phyloP scores from a whole-genome alignment of 2,888 invertebrate species.

The Nomada ferruginata region DNA sequence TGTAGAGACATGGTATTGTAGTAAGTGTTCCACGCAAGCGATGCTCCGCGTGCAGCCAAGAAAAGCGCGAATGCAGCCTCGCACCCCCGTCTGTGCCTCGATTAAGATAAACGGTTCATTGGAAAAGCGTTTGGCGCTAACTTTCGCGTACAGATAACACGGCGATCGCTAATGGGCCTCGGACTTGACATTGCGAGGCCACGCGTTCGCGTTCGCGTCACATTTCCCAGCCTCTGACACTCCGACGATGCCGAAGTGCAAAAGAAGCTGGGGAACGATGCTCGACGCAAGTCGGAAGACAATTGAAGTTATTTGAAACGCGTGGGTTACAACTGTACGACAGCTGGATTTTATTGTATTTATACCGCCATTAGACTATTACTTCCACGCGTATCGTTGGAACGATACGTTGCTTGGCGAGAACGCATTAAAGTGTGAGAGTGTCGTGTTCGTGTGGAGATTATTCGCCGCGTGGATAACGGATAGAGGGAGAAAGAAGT shows the following conservation, averaged over 20 bases:
- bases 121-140: slow-evolving; percentile 24
- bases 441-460: slow-evolving; percentile 9
- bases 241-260: too few species aligned
- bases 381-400: slow-evolving; percentile 5
- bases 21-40: neutral
- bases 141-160: slow-evolving; percentile 3
- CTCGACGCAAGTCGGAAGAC: neutral
- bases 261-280: neutral
- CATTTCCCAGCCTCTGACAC: neutral
- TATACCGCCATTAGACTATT: neutral
- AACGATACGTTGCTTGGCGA: slow-evolving; percentile 2
- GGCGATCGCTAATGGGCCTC: slow-evolving; percentile 6
- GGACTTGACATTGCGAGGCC: neutral
- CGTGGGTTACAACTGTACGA: too few species aligned
- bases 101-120: slow-evolving; percentile 38
- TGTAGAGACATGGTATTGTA: too few species aligned
- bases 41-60: neutral
- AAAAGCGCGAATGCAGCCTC: slow-evolving; percentile 4
- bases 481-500: slow-evolving; percentile 5
- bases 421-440: neutral
- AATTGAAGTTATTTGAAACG: too few species aligned
- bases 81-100: neutral
- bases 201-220: neutral
- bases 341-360: neutral
- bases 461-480: slow-evolving; percentile 14